Conservation (phyloP, 2,797 vertebrate species). For the Gephyroberyx darwinii region DNA sequence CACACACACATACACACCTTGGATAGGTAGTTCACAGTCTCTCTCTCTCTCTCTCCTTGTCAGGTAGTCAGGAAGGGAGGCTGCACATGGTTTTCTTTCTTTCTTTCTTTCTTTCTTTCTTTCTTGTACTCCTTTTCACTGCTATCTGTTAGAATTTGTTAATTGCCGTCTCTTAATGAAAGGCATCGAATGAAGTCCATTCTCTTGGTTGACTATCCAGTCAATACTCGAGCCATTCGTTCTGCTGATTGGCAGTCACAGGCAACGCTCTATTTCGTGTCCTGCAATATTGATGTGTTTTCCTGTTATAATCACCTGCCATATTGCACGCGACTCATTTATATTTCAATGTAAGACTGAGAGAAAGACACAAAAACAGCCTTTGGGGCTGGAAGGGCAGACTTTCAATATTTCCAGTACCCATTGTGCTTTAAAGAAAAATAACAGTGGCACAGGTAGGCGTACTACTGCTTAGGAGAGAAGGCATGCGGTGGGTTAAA, state of each 20-base stretch:
- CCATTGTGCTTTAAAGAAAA: slow-evolving; percentile 19
- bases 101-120: background rate
- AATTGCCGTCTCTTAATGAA: slow-evolving; percentile 66
- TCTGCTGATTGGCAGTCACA: slow-evolving; percentile 49
- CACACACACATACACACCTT: slow-evolving; percentile 7
- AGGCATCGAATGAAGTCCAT: slow-evolving; percentile 51
- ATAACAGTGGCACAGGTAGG: background rate
- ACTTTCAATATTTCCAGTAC: slow-evolving; percentile 23
- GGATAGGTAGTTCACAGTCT: slow-evolving; percentile 9
- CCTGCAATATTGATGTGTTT: slow-evolving; percentile 43
- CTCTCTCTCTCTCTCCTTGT: slow-evolving; percentile 12
- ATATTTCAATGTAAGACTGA: slow-evolving; percentile 39
- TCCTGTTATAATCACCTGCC: slow-evolving; percentile 31
- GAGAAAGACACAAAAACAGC: slow-evolving; percentile 11
- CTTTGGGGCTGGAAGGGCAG: background rate
- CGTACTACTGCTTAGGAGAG: slow-evolving; percentile 2
- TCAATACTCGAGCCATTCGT: slow-evolving; percentile 57
- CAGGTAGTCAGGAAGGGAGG: slow-evolving; percentile 22
- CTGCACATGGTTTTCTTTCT: background rate
- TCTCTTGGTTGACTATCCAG: slow-evolving; percentile 46
- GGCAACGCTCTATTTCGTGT: slow-evolving; percentile 12
- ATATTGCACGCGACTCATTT: slow-evolving; percentile 23
- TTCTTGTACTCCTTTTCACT: slow-evolving; percentile 14
- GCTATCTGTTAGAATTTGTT: slow-evolving; percentile 49
- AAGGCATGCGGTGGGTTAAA: background rate